A percentile compares a stretch with the other conserved stretches of the same genome.
These are phyloP conservation scores for Hypanus sabinus DNA, from an alignment of 2,113 vertebrate species.

Conservation along the genomic window DNA sequence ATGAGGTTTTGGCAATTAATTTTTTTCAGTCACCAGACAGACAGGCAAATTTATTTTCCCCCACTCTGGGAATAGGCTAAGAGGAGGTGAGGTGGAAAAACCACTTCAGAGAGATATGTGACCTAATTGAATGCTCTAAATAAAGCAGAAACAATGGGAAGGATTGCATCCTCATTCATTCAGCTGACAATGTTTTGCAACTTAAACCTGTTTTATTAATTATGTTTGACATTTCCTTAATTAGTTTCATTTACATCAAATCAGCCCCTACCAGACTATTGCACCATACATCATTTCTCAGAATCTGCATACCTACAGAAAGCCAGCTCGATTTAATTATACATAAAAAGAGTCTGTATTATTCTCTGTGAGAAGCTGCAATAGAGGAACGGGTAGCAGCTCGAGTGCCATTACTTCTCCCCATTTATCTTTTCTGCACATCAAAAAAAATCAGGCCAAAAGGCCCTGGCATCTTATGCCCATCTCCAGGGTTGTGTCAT, in stretches of 20 bases:
- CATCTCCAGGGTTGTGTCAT: conserved; percentile 30
- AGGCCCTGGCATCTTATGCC: conserved; percentile 33
- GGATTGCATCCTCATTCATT: conserved; percentile 67
- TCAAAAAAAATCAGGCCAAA: background rate
- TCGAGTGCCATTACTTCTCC: conserved; percentile 32
- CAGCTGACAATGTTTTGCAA: conserved; percentile 68
- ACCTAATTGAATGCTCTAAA: conserved; percentile 69
- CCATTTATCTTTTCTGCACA: conserved; percentile 29
- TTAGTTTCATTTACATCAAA: conserved; percentile 73
- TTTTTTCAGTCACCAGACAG: conserved; percentile 74
- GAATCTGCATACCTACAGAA: conserved; percentile 60
- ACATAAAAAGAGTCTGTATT: conserved; percentile 42
- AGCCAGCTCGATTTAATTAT: conserved; percentile 50
- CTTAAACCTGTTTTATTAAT: conserved; percentile 72
- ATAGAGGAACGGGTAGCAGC: conserved; percentile 6
- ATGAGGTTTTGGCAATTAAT: conserved; percentile 89
- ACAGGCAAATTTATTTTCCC: conserved; percentile 88
- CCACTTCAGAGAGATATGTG: conserved; percentile 57
- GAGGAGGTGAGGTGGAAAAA: conserved; percentile 59
- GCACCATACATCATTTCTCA: conserved; percentile 77
- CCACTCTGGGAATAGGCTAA: conserved; percentile 61
- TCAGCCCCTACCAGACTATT: conserved; percentile 78
- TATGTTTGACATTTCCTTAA: conserved; percentile 72
- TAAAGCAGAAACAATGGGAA: conserved; percentile 53
- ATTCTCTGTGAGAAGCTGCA: conserved; percentile 22